These are phyloP conservation scores for Esox lucius DNA, from an alignment of 2,797 vertebrate genomes.

Conservation along the genomic window DNA sequence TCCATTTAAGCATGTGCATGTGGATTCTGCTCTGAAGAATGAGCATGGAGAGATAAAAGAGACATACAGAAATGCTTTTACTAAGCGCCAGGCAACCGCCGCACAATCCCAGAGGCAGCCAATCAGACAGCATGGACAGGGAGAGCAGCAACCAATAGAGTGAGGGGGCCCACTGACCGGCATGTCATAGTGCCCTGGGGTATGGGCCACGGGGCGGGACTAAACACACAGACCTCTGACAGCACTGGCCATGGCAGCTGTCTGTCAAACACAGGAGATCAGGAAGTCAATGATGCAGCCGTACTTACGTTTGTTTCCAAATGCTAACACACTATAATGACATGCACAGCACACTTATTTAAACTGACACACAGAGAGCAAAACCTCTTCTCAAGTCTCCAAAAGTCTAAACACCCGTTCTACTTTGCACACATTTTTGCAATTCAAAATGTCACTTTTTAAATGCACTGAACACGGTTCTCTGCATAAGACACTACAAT, in stretches of 20 bases:
- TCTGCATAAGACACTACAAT: too few species aligned
- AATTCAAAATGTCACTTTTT: too few species aligned
- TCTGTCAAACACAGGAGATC: constrained; percentile 22
- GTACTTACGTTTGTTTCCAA: too few species aligned
- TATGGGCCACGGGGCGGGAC: constrained; percentile 62
- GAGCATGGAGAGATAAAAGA: neutral
- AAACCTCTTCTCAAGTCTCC: too few species aligned
- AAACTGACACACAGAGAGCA: too few species aligned
- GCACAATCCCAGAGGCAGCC: constrained; percentile 62
- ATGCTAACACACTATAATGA: too few species aligned
- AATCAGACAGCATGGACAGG: constrained; percentile 54
- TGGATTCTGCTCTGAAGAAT: neutral
- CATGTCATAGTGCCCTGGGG: constrained; percentile 67
- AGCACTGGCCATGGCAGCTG: constrained; percentile 38
- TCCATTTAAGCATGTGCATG: too few species aligned
- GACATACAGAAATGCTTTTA: neutral
- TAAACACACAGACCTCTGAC: constrained; percentile 10
- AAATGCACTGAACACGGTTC: too few species aligned
- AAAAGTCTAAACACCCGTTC: too few species aligned
- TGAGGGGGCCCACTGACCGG: constrained; percentile 70
- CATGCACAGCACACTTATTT: too few species aligned
- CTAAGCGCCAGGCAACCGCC: constrained; percentile 50
- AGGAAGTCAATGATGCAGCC: too few species aligned
- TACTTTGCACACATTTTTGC: too few species aligned
- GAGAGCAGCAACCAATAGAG: constrained; percentile 57